Conservation (phyloP, 2,113 vertebrate species). For the Chloebia gouldiae region DNA sequence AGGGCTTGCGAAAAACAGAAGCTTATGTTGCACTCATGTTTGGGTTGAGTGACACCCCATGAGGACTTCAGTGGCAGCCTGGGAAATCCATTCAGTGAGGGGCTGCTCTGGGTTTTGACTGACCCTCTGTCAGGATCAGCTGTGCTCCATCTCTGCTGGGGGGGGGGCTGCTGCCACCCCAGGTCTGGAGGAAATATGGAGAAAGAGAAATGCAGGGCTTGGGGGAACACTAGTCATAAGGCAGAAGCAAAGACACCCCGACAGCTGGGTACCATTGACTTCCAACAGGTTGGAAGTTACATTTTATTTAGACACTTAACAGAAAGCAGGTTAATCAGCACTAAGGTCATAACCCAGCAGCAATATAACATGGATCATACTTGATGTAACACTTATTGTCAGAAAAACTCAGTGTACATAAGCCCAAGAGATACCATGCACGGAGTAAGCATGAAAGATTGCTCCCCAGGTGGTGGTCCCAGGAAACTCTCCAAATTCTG, state of each 20-base stretch:
- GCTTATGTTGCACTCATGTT: background rate
- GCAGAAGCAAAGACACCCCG: background rate
- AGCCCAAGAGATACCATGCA: slow-evolving; percentile 1
- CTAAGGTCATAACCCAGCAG: background rate
- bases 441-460: background rate
- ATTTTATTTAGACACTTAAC: slow-evolving; percentile 53
- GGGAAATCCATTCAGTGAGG: background rate
- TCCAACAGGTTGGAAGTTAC: background rate
- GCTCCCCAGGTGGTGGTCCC: background rate
- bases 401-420: background rate
- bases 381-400: background rate
- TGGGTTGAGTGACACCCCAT: background rate
- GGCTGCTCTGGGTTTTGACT: background rate
- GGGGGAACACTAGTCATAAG: accelerated
- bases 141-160: background rate
- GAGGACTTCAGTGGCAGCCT: background rate
- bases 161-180: background rate
- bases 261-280: background rate
- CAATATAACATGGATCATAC: background rate
- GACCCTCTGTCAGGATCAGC: background rate
- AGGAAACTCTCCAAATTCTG: background rate
- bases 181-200: background rate
- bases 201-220: background rate
- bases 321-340: slow-evolving; percentile 36
- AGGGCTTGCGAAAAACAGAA: background rate